These are phyloP conservation scores for Autographa gamma DNA, from an alignment of 2,888 invertebrate genomes.

Conservation along the genomic window DNA sequence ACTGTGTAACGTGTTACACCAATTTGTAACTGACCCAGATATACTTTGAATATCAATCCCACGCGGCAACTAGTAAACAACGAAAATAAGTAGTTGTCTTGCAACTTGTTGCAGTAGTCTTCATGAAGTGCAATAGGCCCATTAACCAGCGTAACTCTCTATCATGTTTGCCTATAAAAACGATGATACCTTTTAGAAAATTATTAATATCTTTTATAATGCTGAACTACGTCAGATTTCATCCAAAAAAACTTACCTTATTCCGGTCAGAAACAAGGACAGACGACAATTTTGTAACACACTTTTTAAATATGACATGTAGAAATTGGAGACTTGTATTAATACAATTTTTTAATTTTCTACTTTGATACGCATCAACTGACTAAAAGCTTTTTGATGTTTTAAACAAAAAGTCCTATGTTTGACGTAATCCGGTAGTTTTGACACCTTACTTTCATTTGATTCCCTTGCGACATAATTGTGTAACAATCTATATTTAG, in stretches of 20 bases:
- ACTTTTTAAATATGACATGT: no score
- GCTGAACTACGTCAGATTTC: no score
- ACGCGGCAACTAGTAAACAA: constrained; percentile 26
- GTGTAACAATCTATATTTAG: neutral
- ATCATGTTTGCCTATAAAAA: no score
- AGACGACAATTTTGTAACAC: no score
- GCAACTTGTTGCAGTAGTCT: neutral
- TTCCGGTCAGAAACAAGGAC: no score
- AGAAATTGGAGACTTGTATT: no score
- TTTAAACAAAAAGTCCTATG: neutral
- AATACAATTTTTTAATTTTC: no score
- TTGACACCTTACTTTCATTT: neutral
- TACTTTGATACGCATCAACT: no score
- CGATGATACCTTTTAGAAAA: no score
- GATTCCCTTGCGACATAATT: neutral
- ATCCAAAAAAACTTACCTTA: no score
- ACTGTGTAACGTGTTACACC: constrained; percentile 5
- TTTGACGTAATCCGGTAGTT: constrained; percentile 1
- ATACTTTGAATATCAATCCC: constrained; percentile 48
- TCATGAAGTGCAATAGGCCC: neutral
- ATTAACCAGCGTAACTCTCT: no score
- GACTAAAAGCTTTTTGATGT: neutral
- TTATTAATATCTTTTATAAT: no score
- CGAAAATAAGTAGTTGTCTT: constrained; percentile 12
- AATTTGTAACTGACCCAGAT: constrained; percentile 35